Evolutionary conservation across 2,888 invertebrate genomes (phyloP).

Genomic region (Stegana nigrithorax): DNA sequence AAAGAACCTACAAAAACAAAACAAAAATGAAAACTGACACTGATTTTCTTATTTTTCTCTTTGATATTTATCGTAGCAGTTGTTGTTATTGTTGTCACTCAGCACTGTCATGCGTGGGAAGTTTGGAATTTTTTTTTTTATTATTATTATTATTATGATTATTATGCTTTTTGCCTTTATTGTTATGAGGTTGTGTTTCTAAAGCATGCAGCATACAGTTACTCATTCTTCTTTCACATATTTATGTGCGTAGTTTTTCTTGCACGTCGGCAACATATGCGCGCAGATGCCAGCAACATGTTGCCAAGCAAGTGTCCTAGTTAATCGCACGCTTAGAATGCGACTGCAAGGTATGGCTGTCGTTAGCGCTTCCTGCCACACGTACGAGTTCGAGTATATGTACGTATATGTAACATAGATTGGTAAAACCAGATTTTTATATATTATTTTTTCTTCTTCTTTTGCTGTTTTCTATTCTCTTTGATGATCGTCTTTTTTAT

Average conservation of each 20-base stretch:
- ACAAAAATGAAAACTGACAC: not conserved
- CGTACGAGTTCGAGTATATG: no score
- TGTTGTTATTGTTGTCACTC: conserved; percentile 25
- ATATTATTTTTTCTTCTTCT: no score
- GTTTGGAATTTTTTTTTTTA: conserved; percentile 32
- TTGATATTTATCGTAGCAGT: not conserved
- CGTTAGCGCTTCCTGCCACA: conserved; percentile 34
- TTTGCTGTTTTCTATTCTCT: no score
- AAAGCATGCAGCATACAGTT: no score
- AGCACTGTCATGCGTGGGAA: conserved; percentile 50
- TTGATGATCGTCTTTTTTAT: no score
- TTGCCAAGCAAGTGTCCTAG: conserved; percentile 55
- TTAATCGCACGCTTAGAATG: conserved; percentile 42
- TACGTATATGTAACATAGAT: conserved; percentile 5
- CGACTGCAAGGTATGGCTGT: conserved; percentile 29
- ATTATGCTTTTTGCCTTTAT: not conserved
- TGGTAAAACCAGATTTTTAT: conserved; percentile 3
- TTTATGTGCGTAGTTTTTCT: no score
- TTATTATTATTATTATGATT: not conserved
- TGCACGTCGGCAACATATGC: no score
- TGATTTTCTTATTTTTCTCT: no score
- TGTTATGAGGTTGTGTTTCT: not conserved
- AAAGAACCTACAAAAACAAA: not conserved
- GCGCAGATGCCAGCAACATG: conserved; percentile 37
- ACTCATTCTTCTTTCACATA: no score